Conservation (phyloP, 2,888 invertebrate genomes). For the Labia minor region DNA sequence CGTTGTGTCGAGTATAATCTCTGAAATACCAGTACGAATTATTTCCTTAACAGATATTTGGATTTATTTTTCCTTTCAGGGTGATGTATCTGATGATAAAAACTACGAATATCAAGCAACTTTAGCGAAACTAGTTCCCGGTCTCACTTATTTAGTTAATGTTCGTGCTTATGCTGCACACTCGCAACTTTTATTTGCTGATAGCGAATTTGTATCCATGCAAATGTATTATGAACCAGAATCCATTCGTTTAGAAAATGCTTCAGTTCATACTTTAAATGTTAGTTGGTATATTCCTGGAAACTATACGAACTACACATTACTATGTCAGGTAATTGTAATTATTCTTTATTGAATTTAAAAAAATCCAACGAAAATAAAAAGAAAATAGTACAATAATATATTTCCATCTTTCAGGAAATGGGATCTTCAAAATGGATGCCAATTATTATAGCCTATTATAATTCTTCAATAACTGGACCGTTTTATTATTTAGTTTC, state of each 20-base stretch:
- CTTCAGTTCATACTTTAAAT: conserved; percentile 49
- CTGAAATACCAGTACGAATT: no score
- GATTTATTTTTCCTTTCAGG: neutral
- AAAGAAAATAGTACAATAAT: no score
- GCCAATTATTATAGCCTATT: neutral
- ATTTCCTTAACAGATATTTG: no score
- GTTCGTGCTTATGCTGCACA: conserved; percentile 62
- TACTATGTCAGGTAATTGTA: neutral
- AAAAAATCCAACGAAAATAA: no score
- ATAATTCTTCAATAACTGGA: neutral
- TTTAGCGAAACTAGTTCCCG: conserved; percentile 52
- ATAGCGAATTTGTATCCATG: conserved; percentile 49
- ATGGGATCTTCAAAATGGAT: neutral
- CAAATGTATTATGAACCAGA: conserved; percentile 63
- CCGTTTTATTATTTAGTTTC: conserved; percentile 28
- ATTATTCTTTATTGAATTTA: neutral
- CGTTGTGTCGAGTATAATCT: no score
- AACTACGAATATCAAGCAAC: conserved; percentile 28
- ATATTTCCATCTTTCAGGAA: neutral
- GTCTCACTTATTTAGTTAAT: conserved; percentile 60
- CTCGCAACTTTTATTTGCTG: conserved; percentile 46
- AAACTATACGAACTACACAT: conserved; percentile 30
- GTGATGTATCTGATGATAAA: neutral
- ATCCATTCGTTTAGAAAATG: conserved; percentile 46
- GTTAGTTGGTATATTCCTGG: conserved; percentile 57